Conservation (phyloP, 2,113 vertebrate genomes). For the Corythaeola cristata region DNA sequence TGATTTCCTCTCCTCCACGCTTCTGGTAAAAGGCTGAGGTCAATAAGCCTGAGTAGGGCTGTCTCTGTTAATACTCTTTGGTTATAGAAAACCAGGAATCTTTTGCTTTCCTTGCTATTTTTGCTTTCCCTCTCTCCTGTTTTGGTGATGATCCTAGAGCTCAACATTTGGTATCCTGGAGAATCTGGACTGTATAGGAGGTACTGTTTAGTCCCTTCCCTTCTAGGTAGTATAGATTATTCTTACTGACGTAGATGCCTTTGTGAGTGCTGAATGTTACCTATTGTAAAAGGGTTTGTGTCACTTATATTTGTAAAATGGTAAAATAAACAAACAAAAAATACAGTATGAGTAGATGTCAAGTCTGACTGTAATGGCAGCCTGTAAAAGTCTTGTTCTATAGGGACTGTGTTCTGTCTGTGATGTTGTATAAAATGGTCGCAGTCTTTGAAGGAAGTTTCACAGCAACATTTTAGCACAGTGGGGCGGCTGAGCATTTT, state of each 20-base stretch:
- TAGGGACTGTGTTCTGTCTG: not conserved
- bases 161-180: not conserved
- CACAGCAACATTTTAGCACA: not conserved
- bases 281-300: not conserved
- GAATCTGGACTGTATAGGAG: not conserved
- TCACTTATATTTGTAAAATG: not conserved
- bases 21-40: not conserved
- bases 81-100: not conserved
- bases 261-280: not conserved
- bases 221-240: not conserved
- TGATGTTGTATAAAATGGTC: not conserved
- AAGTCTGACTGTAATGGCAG: not conserved
- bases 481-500: not conserved
- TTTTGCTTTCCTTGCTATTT: not conserved
- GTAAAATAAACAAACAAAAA: not conserved
- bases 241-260: not conserved
- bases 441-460: not conserved
- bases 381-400: not conserved
- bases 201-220: not conserved
- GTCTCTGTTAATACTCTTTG: not conserved
- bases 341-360: not conserved
- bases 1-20: not conserved
- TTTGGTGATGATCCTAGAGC: not conserved
- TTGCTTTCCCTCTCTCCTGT: not conserved
- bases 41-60: not conserved